These are phyloP conservation scores for Leptinotarsa haldemani DNA, from an alignment of 2,888 invertebrate genomes.

Conservation along the genomic window DNA sequence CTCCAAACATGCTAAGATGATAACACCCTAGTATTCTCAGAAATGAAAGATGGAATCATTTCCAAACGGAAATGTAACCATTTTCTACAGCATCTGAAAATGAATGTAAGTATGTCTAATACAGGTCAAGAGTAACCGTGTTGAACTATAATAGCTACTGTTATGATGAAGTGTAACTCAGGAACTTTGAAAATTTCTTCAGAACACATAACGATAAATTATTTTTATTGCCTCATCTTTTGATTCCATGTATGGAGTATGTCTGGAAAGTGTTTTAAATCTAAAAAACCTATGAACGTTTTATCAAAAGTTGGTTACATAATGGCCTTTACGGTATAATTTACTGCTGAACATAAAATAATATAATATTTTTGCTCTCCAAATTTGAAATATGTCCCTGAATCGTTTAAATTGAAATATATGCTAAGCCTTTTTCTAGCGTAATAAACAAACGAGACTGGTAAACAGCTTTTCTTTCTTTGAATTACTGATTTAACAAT, in stretches of 20 bases:
- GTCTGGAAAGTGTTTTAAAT: slow-evolving; percentile 58
- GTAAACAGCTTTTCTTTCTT: slow-evolving; percentile 38
- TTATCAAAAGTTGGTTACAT: slow-evolving; percentile 58
- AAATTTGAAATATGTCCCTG: slow-evolving; percentile 55
- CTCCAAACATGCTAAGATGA: too few species aligned
- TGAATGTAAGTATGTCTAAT: not conserved
- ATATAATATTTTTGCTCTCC: slow-evolving; percentile 57
- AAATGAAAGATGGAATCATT: not conserved
- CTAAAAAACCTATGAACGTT: slow-evolving; percentile 56
- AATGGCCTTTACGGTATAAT: slow-evolving; percentile 54
- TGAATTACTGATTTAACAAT: slow-evolving; percentile 32
- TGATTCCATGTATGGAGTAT: slow-evolving; percentile 30
- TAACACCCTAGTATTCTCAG: too few species aligned
- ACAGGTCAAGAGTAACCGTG: slow-evolving; percentile 1
- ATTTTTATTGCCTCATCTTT: slow-evolving; percentile 53
- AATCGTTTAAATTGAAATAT: slow-evolving; percentile 54
- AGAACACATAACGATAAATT: slow-evolving; percentile 53
- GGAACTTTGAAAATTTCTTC: slow-evolving; percentile 36
- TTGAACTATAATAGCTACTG: slow-evolving; percentile 35
- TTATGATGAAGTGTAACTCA: slow-evolving; percentile 34
- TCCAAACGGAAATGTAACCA: not conserved
- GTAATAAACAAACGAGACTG: slow-evolving; percentile 48
- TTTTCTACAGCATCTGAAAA: too few species aligned
- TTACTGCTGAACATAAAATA: slow-evolving; percentile 56
- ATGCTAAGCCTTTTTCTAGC: slow-evolving; percentile 45